These are phyloP conservation scores for Netelia virgata DNA, from an alignment of 2,888 invertebrate genomes.

Conservation along the genomic window DNA sequence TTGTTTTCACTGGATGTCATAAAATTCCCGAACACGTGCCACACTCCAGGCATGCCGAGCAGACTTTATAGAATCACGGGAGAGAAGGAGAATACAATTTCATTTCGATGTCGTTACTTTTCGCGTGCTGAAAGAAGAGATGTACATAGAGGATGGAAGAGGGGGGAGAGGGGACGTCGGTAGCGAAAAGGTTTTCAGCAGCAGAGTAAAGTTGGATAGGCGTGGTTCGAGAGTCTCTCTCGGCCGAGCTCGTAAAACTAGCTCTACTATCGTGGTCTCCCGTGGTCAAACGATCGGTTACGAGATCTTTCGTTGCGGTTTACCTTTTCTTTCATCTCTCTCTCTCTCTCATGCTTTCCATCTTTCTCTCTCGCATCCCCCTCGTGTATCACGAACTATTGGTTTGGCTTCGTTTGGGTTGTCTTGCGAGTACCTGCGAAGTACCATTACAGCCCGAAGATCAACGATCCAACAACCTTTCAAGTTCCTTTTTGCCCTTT, in stretches of 20 bases:
- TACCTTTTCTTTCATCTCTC: neutral
- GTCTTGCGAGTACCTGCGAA: constrained; percentile 32
- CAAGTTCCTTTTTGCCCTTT: constrained; percentile 6
- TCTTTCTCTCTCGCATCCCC: constrained; percentile 28
- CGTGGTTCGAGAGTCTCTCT: constrained; percentile 31
- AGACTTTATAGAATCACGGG: neutral
- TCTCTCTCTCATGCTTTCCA: constrained; percentile 15
- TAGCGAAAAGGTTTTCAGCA: constrained; percentile 32
- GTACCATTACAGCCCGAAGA: constrained; percentile 20
- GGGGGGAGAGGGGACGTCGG: constrained; percentile 13
- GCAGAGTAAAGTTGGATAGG: constrained; percentile 11
- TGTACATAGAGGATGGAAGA: neutral
- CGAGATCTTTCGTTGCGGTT: constrained; percentile 33
- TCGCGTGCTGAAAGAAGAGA: neutral
- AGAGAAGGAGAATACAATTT: neutral
- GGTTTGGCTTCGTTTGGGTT: constrained; percentile 31
- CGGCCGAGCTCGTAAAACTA: constrained; percentile 46
- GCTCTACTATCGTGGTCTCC: neutral
- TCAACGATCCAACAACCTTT: constrained; percentile 28
- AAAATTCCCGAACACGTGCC: neutral
- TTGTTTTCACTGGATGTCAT: neutral
- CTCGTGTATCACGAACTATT: constrained; percentile 6
- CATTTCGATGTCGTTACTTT: constrained; percentile 12
- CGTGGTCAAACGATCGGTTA: constrained; percentile 50
- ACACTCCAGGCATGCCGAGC: neutral